These are phyloP conservation scores for Hanleya hanleyi DNA, from an alignment of 2,888 invertebrate genomes.

Conservation along the genomic window DNA sequence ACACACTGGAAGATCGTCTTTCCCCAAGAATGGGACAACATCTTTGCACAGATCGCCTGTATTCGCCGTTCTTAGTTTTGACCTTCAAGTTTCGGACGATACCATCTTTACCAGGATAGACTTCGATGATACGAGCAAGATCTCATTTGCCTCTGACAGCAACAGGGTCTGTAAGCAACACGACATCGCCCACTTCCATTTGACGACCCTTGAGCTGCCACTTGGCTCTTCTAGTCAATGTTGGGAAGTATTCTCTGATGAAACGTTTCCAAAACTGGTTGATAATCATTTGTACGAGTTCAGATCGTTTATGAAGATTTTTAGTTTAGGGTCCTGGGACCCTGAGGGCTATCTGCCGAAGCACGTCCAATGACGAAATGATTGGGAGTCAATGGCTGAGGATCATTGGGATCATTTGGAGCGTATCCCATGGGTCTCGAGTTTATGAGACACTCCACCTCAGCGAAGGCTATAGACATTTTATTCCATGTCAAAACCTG, in stretches of 20 bases:
- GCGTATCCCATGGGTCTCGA: slow-evolving; percentile 19
- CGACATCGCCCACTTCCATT: slow-evolving; percentile 16
- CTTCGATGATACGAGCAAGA: slow-evolving; percentile 2
- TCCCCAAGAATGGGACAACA: background rate
- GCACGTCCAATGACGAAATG: slow-evolving; percentile 23
- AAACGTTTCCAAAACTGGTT: slow-evolving; percentile 21
- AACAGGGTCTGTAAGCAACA: slow-evolving; percentile 1
- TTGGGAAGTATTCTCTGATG: slow-evolving; percentile 18
- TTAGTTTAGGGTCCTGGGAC: slow-evolving; percentile 5
- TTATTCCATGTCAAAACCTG: slow-evolving; percentile 18
- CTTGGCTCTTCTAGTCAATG: slow-evolving; percentile 5
- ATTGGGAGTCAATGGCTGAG: slow-evolving; percentile 22
- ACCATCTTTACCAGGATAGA: slow-evolving; percentile 12
- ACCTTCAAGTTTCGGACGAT: background rate
- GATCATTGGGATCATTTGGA: slow-evolving; percentile 14
- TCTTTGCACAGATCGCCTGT: background rate
- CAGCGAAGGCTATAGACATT: slow-evolving; percentile 18
- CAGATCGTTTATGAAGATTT: slow-evolving; percentile 5
- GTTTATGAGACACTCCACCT: slow-evolving; percentile 14
- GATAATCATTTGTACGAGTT: slow-evolving; percentile 15
- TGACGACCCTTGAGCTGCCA: slow-evolving; percentile 14
- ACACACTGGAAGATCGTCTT: too few relatives aligned
- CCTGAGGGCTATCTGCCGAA: slow-evolving; percentile 11
- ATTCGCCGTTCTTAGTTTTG: background rate
- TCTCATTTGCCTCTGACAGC: slow-evolving; percentile 10